Conservation (phyloP, 2,113 vertebrate genomes). For the Xiphophorus maculatus region DNA sequence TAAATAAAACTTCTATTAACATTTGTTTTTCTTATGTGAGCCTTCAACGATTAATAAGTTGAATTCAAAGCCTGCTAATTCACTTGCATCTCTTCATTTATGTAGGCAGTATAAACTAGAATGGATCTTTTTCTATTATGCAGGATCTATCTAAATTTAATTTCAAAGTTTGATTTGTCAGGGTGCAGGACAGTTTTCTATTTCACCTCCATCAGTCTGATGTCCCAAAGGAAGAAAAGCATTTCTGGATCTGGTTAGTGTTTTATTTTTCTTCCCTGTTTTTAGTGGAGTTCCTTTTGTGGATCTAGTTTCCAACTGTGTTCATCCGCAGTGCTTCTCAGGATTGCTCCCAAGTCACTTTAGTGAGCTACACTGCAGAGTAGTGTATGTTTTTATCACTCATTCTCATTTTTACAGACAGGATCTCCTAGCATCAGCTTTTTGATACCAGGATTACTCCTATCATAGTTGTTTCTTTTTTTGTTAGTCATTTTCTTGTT, state of each 20-base stretch:
- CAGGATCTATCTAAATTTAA: neutral
- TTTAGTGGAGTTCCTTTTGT: constrained; percentile 5
- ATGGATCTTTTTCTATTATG: neutral
- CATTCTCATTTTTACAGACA: neutral
- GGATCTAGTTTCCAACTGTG: neutral
- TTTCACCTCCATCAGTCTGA: neutral
- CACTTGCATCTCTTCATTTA: neutral
- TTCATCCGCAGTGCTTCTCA: neutral
- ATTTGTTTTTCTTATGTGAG: too few relatives aligned
- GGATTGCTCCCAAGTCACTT: neutral
- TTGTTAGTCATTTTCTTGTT: neutral
- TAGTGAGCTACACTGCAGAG: neutral
- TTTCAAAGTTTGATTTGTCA: neutral
- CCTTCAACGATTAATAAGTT: neutral
- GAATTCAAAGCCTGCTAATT: neutral
- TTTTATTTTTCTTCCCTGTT: neutral
- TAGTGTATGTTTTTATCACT: neutral
- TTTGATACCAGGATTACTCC: neutral
- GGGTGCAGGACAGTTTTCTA: neutral
- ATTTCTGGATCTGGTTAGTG: neutral
- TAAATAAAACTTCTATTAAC: neutral
- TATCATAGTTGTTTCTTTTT: neutral
- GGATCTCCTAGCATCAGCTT: neutral
- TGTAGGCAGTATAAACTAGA: neutral
- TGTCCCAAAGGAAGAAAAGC: neutral